Evolutionary conservation across 2,888 invertebrate species (phyloP), one percentile per base, ranked within the genome.

Genomic region (Agonopterix alstromeriana): DNA sequence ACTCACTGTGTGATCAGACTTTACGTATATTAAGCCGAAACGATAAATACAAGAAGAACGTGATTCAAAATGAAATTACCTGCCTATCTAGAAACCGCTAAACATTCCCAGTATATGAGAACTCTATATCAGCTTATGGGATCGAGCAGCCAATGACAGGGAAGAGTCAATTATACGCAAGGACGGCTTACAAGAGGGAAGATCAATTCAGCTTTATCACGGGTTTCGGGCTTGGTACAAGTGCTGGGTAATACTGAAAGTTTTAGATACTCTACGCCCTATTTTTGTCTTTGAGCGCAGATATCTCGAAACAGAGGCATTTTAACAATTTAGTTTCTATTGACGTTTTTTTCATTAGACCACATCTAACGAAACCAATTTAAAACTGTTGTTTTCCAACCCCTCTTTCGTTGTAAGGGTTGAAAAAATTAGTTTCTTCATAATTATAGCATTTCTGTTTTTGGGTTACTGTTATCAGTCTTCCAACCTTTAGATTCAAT

Each of bases 151-250:
- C 82, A 85, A 85, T 86, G 84, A 81, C 75, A 79, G 74, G 80
- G 84, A 85, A 85, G 82, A 86, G 82, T 84, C 86, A 86, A 87
- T 87, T 87, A 86, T 83, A 83, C 85, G 86, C 82, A 77, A 86
- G 82, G 78, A 59, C 71, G 82, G 76, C 78, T 77, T 77, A 82
- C 81, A 78, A 79, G 80, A 77, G 82, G 70, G 67, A 43, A 75
- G 82, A 82, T 85, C 83, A 77, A 82, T 84, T 83, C 75, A 70
- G 81, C 76, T 81, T 84, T 83, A 85, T 84, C 82, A 77, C 70
- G 70, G 72, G 65, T 70, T 60, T 50, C 53, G 49, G 51, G 45
- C 50, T 43, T 54, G 66, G 61, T 50, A 3, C 51, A 67, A 69
- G 66, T 36, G 35, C 53, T 8, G 45, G 54, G 7, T 43, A 27